phyloP scores from a whole-genome alignment of 35 echinoderm and acorn worm genomes.

The Amphiura filiformis region DNA sequence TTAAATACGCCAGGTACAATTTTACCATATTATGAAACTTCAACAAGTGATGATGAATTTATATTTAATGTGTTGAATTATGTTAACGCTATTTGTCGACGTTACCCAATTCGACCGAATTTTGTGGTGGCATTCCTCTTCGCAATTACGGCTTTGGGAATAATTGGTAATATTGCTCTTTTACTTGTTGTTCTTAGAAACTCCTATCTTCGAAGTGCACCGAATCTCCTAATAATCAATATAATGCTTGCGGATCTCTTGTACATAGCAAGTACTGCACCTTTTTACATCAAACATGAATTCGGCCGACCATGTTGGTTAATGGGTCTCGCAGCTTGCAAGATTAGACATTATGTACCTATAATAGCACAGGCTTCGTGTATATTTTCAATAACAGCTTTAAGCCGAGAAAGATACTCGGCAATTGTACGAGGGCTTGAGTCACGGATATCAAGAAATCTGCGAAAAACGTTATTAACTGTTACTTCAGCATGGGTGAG shows the following conservation, averaged over 20 bases:
- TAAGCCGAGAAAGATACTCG: background rate
- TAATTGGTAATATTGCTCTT: background rate
- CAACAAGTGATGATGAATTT: too few species aligned
- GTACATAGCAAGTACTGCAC: background rate
- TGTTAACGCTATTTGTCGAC: background rate
- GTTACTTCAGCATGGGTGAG: background rate
- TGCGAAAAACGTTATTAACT: background rate
- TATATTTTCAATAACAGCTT: background rate
- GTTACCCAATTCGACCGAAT: background rate
- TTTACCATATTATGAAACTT: too few species aligned
- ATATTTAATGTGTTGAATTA: background rate
- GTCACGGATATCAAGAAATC: background rate
- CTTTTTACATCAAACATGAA: background rate
- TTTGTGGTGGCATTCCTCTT: background rate
- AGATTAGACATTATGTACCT: background rate
- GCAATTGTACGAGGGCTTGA: background rate
- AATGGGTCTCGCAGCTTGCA: background rate
- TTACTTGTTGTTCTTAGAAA: background rate
- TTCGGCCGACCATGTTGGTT: background rate
- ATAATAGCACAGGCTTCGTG: background rate
- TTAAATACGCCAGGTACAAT: too few species aligned
- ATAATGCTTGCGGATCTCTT: background rate
- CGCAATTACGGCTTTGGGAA: background rate
- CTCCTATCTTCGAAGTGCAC: background rate
- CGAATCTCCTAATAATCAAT: background rate